These are phyloP conservation scores for Drosophila monieri DNA, from an alignment of 2,888 invertebrate genomes.

Conservation along the genomic window DNA sequence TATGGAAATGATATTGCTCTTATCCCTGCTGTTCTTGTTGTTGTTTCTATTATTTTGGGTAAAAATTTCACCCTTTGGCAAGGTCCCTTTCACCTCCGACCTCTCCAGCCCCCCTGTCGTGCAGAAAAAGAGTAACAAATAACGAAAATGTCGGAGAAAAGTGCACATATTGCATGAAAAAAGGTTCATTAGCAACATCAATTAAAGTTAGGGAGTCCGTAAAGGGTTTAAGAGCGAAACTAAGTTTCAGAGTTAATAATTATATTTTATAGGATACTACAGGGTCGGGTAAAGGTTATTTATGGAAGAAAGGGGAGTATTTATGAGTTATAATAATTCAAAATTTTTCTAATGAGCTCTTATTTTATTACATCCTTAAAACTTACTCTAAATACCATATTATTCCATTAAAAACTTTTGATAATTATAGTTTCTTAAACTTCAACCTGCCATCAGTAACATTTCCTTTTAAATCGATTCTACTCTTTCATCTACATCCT, in stretches of 20 bases:
- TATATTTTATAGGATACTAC: slow-evolving; percentile 1
- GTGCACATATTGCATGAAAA: slow-evolving; percentile 72
- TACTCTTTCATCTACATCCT: background rate
- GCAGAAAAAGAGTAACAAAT: slow-evolving; percentile 39
- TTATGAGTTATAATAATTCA: background rate
- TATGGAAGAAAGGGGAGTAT: too few species aligned
- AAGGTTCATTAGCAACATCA: slow-evolving; percentile 62
- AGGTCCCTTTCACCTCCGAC: background rate
- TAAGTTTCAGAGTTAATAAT: slow-evolving; percentile 5
- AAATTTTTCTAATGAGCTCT: background rate
- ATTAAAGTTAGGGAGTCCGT: slow-evolving; percentile 49
- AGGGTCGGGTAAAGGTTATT: background rate
- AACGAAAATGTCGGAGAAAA: slow-evolving; percentile 54
- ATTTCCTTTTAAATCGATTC: slow-evolving; percentile 2
- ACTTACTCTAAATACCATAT: too few species aligned
- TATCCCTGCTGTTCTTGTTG: slow-evolving; percentile 16
- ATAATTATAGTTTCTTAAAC: background rate
- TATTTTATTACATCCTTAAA: too few species aligned
- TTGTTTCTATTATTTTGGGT: slow-evolving; percentile 53
- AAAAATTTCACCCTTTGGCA: slow-evolving; percentile 62
- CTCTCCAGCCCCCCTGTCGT: slow-evolving; percentile 32
- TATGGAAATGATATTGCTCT: slow-evolving; percentile 51
- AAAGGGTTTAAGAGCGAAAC: slow-evolving; percentile 1
- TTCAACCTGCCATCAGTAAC: background rate
- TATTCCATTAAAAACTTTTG: too few species aligned